Evolutionary conservation across 2,888 invertebrate genomes (phyloP), one percentile per base, ranked within the genome.

Genomic region (Muschampia plurimacula): DNA sequence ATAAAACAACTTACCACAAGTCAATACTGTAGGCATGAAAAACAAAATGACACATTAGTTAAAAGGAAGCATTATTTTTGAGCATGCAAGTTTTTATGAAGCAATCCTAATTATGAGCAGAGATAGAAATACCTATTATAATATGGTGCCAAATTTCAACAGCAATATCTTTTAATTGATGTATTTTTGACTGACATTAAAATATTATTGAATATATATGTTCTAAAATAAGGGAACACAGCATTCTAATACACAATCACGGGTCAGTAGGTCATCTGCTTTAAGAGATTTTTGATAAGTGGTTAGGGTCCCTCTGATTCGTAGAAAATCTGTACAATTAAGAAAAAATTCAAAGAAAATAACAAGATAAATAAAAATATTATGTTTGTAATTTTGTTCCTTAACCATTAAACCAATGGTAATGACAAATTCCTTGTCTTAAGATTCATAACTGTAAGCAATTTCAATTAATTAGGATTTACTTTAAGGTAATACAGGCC

Each of bases 1-100:
- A 62, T 15, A 13, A 73, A 77, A 55, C 13, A 44, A 78, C 79
- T 81, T 80, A 83, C 83, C 82, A 78, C 74, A 77, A 63, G 67
- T 79, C 78, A 77, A 78, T 79, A 81, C 78, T 80, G 81, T 75
- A 59, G 75, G 80, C 81, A 79, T 79, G 80, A 62, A 77, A 83
- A 79, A 74, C 49, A 77, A 75, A 76, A 75, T 66, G 73, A 41
- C 55, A 71, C 64, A 49, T 49, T 76, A 72, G 67, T 49, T 12
- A 12, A 69, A 62, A 52, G 36, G 44, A 44, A 57, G 57, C 57
- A 59, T 46, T 46, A 59, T 6, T 70, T 44, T 44, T 15, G 13
- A 13, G 13, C 68, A 68, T 68, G 68, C 68, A 68, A 44, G 6
- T 28, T 67, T 49, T n/a, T 39, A 39, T 62, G 39, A n/a, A 2